Conservation (phyloP, 1,140 invertebrate genomes). For the Chelonus insularis region DNA sequence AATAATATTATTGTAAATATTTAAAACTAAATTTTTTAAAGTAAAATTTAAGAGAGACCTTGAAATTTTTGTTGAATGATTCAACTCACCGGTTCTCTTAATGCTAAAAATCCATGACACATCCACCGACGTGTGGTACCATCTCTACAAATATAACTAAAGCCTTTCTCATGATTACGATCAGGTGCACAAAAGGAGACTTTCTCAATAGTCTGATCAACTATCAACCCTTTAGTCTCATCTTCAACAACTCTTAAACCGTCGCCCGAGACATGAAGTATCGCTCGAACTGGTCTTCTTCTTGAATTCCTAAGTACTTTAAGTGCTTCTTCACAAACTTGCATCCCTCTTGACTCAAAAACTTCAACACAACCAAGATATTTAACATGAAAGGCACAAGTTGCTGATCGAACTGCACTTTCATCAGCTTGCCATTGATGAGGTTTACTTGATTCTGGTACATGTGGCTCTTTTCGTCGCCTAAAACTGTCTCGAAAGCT, state of each 20-base stretch:
- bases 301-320: conserved; percentile 89
- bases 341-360: conserved; percentile 98
- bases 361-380: conserved; percentile 99
- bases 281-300: conserved; percentile 81
- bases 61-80: not conserved
- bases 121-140: conserved; percentile 92
- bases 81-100: conserved; percentile 85
- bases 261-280: conserved; percentile 96
- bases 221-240: conserved; percentile 97
- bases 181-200: conserved; percentile 99
- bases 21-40: too few relatives aligned
- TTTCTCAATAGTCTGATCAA: conserved; percentile 99
- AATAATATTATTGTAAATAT: too few relatives aligned
- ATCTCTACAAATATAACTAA: conserved; percentile 90
- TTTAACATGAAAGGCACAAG: conserved; percentile 96
- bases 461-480: conserved; percentile 73
- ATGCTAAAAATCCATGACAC: conserved; percentile 98
- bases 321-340: conserved; percentile 98
- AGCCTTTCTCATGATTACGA: conserved; percentile 96
- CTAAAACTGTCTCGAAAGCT: conserved; percentile 93
- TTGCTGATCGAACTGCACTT: conserved; percentile 89
- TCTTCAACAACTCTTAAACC: conserved; percentile 97
- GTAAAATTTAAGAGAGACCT: not conserved
- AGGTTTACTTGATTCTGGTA: conserved; percentile 90
- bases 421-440: conserved; percentile 99